Conservation (phyloP, 2,113 vertebrate genomes). For the Cyanoliseus patagonus region DNA sequence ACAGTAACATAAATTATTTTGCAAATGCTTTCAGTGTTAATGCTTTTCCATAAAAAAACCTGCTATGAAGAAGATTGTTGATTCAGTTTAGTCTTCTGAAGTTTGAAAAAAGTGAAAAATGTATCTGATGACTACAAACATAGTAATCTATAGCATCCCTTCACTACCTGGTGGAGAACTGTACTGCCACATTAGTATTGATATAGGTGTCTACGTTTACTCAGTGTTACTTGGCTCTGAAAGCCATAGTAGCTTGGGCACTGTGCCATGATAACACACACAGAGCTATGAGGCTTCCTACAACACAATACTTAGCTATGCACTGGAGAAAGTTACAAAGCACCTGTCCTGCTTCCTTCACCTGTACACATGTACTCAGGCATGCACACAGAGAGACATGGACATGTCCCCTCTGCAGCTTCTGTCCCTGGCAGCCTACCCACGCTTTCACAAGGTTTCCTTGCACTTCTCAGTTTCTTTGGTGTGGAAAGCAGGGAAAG, state of each 20-base stretch:
- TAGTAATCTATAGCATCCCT: background rate
- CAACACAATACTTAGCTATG: background rate
- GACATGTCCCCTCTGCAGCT: background rate
- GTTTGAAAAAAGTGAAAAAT: background rate
- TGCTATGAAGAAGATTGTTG: background rate
- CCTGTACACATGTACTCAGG: accelerated
- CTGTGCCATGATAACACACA: background rate
- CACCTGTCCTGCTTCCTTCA: background rate
- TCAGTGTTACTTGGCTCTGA: background rate
- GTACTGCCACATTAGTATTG: background rate
- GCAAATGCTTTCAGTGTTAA: background rate
- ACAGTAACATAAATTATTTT: background rate
- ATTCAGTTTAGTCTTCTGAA: background rate
- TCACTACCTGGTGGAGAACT: background rate
- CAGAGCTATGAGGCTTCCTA: accelerated
- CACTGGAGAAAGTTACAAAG: background rate
- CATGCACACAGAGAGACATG: accelerated
- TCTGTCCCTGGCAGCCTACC: background rate
- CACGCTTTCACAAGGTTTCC: background rate
- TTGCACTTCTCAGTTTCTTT: background rate
- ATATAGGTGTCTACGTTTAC: background rate
- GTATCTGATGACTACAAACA: background rate
- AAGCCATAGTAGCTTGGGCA: background rate
- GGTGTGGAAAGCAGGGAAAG: background rate
- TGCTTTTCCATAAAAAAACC: background rate